Evolutionary conservation across 2,888 invertebrate species (phyloP), one percentile per base, ranked within the genome.

Genomic region (Platynereis dumerilii): DNA sequence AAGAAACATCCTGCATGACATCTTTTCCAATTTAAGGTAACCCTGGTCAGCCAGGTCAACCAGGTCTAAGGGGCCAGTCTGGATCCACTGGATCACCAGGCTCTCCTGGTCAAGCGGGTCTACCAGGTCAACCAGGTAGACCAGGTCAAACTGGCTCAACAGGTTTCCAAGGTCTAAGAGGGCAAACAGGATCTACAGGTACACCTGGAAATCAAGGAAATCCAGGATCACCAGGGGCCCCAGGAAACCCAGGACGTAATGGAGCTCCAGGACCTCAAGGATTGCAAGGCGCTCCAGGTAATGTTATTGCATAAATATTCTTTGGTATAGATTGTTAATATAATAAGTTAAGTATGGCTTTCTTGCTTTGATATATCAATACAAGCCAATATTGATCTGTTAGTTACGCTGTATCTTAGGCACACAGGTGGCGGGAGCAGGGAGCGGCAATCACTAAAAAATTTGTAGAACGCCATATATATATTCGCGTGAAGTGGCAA

Each of bases 151-250:
- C 64, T 20, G 45, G 58, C 42, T 10, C 64, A 56, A 15, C 42
- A 3, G 67, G 67, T 58, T 48, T 48, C 7, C 22, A 5, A 10
- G 22, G 48, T n/a, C n/a, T n/a, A 20, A 22, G 48, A 55, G 62
- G 10, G 22, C 24, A 39, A 28, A 20, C 45, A 42, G 61, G 66
- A 5, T 29, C 52, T 28, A 26, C 34, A 17, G 66, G 66, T 20
- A 26, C 59, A 26, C 60, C 67, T 56, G 67, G 67, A 39, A 12
- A 22, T 42, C 56, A 44, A 24, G 67, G 67, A 45, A 20, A 20
- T 22, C 39, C 52, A 12, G 67, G 67, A 3, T 17, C 26, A 5
- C 29, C 12, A 28, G 68, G 68, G 15, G 15, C 15, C 26, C 44
- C 52, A 29, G 60, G 60, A 28, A 26, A 29, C 28, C 60, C 60